Base-by-base conservation (phyloP, 2,113 vertebrate genomes). In the Morphnarchus princeps region DNA sequence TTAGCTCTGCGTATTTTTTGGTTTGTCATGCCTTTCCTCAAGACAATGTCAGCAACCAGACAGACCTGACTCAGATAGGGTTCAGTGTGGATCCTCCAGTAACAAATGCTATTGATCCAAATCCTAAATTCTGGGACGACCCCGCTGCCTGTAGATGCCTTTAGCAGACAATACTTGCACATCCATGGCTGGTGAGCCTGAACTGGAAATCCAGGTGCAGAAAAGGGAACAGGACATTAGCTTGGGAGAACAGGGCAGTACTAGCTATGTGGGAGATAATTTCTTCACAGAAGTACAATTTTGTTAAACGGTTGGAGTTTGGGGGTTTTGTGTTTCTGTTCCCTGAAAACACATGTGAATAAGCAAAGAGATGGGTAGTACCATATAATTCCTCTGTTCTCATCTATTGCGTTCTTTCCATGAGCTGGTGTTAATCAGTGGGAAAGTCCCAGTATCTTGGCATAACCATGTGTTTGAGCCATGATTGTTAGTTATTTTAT, bases 61-160 rank as follows among this genome's bases (percentile, higher is more conserved):
- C 8, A 66, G 25, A 43, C 13, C 10, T 63, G 47, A n/a, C 12
- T 55, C 13, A 34, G 32, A 5, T 1, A 54, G 10, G 14, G 8
- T 36, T 59, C 25, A 57, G 10, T 7, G 11, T 79, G 20, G 4
- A 26, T 70, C 6, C 6, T 54, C 15, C 10, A 49, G 50, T 10
- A 61, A 25, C 6, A 47, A 73, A 50, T 0, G 0, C 3, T 45
- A 5, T n/a, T 58, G 31, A 54, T 69, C 16, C 20, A 70, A 49
- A 62, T 18, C 24, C 66, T 31, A 12, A 42, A 45, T 74, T 89
- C 13, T 84, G 49, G 9, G 31, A 50, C 3, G 32, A 9, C 7
- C 5, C 3, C 1, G 0, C 2, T 45, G 13, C 13, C 21, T 69
- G 16, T 8, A 25, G 29, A 17, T 59, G 15, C 4, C 11, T 61